phyloP scores from a whole-genome alignment of 2,888 invertebrate species.

The Dynastes grantii region DNA sequence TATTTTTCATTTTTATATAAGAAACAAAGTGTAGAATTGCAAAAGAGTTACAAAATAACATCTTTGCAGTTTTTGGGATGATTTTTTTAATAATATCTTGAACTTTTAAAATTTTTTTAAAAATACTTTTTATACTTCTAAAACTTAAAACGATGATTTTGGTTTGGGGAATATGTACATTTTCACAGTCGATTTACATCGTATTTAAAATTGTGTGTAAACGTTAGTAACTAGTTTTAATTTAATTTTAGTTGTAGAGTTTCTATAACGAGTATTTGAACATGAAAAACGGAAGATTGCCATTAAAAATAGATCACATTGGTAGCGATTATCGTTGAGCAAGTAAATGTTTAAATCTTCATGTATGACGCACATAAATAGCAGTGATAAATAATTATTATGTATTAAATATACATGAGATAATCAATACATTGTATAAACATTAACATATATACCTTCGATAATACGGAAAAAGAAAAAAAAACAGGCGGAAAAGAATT shows the following conservation, averaged over 20 bases:
- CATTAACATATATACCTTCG: slow-evolving; percentile 26
- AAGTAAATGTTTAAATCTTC: slow-evolving; percentile 11
- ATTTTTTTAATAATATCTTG: too few relatives aligned
- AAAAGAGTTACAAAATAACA: too few relatives aligned
- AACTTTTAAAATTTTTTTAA: too few relatives aligned
- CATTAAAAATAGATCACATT: slow-evolving; percentile 21
- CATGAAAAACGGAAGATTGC: background rate
- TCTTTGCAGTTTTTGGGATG: too few relatives aligned
- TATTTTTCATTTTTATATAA: too few relatives aligned
- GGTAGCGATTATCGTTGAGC: slow-evolving; percentile 19
- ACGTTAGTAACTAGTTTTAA: too few relatives aligned
- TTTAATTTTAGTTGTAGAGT: background rate
- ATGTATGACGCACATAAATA: slow-evolving; percentile 18
- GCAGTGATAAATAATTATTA: slow-evolving; percentile 31
- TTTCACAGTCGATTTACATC: too few relatives aligned
- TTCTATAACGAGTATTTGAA: background rate
- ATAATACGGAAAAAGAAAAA: background rate
- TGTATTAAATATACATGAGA: slow-evolving; percentile 35
- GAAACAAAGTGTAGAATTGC: too few relatives aligned
- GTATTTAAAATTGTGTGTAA: too few relatives aligned
- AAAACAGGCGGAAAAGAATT: background rate
- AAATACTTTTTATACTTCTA: too few relatives aligned
- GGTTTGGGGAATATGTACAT: too few relatives aligned
- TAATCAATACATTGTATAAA: slow-evolving; percentile 23
- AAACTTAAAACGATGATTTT: too few relatives aligned